phyloP scores from a whole-genome alignment of 2,888 invertebrate genomes.

The Erpobdella octoculata region DNA sequence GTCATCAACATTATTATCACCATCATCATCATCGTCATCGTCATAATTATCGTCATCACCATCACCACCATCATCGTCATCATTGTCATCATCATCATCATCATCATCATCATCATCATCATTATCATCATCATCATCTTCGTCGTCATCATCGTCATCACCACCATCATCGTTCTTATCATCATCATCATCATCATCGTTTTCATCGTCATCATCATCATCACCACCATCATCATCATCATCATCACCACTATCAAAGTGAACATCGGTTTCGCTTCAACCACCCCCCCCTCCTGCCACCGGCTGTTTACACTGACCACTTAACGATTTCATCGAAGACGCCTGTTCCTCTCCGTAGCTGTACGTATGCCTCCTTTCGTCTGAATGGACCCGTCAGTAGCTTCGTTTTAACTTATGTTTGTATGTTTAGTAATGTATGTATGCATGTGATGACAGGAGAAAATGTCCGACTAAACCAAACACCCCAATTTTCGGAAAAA shows the following conservation, averaged over 20 bases:
- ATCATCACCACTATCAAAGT: not conserved
- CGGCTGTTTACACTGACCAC: no score
- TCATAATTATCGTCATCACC: constrained; percentile 8
- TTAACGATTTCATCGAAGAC: no score
- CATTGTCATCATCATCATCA: not conserved
- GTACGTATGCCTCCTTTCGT: no score
- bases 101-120: not conserved
- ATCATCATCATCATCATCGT: constrained; percentile 5
- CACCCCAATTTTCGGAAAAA: no score
- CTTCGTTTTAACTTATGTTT: no score
- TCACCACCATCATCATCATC: not conserved
- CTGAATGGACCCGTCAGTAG: no score
- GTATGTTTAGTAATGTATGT: no score
- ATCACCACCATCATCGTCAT: not conserved
- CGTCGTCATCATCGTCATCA: constrained; percentile 19
- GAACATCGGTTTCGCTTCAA: not conserved
- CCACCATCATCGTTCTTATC: not conserved
- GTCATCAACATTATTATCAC: not conserved
- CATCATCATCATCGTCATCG: not conserved
- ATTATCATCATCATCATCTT: not conserved
- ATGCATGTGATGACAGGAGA: no score
- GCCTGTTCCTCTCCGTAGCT: no score
- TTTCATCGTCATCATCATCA: not conserved
- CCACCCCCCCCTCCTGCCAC: not conserved
- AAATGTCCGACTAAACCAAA: no score